Evolutionary conservation across 2,113 vertebrate genomes (phyloP).

Genomic region (Balaeniceps rex): DNA sequence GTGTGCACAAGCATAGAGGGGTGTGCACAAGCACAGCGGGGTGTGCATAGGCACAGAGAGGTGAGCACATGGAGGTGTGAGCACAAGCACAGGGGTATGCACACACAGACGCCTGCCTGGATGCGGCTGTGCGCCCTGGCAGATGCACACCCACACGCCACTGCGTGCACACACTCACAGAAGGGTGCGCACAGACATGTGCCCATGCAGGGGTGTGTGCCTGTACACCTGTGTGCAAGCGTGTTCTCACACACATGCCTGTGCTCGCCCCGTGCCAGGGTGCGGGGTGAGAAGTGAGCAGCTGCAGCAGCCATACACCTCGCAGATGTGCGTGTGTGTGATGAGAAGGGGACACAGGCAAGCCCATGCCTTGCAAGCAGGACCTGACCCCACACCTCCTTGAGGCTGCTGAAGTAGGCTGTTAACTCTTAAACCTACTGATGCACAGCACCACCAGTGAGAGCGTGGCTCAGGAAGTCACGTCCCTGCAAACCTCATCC

Average conservation of each 20-base stretch:
- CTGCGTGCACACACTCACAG: not conserved
- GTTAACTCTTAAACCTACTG: not conserved
- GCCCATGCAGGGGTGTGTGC: rapidly evolving
- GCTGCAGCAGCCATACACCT: not conserved
- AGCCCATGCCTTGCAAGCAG: not conserved
- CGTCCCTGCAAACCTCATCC: rapidly evolving
- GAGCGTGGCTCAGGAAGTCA: not conserved
- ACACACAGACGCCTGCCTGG: not conserved
- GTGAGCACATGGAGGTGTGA: not conserved
- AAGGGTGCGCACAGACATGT: rapidly evolving
- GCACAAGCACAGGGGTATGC: not conserved
- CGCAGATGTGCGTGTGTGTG: rapidly evolving
- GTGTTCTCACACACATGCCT: rapidly evolving
- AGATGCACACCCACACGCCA: rapidly evolving
- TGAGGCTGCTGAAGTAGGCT: not conserved
- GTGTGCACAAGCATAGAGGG: too few relatives aligned
- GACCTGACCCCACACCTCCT: not conserved
- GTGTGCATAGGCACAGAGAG: too few relatives aligned
- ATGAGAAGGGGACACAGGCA: not conserved
- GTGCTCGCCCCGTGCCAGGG: rapidly evolving
- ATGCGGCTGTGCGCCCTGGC: rapidly evolving
- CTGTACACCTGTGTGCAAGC: rapidly evolving
- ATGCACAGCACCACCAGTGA: rapidly evolving
- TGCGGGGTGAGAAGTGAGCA: not conserved
- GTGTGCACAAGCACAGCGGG: not conserved